Evolutionary conservation across 2,113 vertebrate genomes (phyloP), one percentile per base, ranked within the genome.

Genomic region (Origma solitaria): DNA sequence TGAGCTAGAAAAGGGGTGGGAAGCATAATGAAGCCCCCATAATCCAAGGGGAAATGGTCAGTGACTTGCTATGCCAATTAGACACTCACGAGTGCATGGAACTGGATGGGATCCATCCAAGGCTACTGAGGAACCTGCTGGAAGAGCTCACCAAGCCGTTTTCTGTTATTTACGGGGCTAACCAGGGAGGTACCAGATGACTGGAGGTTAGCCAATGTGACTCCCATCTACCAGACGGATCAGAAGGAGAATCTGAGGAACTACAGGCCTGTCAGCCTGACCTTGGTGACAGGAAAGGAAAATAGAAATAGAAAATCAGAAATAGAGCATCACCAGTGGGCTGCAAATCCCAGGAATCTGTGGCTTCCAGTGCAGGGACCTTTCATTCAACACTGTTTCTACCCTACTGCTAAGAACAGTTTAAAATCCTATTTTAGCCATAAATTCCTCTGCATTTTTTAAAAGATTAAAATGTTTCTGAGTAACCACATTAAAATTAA

Each of bases 401-500:
- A 60, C 31, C 30, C 19, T 50, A 50, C 22, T 85, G 21, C 35
- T 62, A 70, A 44, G 19, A 85, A 54, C 7, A 40, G 19, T n/a
- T 80, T 62, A 24, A 81, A 94, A 77, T 79, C 19, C 20, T 73
- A 17, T 54, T 82, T 85, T 93, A 35, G 4, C 30, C 73, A 54
- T 69, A 76, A 65, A 73, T 90, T 81, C 15, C 13, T 66, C 35
- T 51, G 10, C 35, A 51, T 62, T 88, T 95, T 85, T 80, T 0
- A 49, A 66, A 80, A 86, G 9, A 73, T 56, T 91, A 40, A 91
- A 91, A 44, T 79, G 24, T 61, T 91, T 93, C 75, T 85, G 62
- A 86, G 44, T 47, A 90, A 76, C 27, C 13, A 85, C 23, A 61
- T 79, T 86, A 50, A 33, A 88, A 80, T 58, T 70, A 90, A 90